A percentile compares a stretch with the other conserved stretches of the same genome.
Conservation (phyloP, 2,888 invertebrate species). For the Prenolepis imparis region DNA sequence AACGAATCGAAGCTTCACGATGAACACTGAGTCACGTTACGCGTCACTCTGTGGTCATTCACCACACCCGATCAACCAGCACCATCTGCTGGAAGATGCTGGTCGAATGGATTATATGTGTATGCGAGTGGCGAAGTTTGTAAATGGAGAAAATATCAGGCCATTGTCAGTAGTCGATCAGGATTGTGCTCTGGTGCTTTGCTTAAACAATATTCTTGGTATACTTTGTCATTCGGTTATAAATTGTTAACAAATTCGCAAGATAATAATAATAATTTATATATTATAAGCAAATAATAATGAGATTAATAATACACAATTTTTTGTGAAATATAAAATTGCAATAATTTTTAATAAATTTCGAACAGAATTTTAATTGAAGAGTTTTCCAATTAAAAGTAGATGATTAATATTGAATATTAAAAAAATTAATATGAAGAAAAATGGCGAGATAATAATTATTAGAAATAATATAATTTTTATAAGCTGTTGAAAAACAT, state of each 20-base stretch:
- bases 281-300: background rate
- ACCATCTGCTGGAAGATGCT: slow-evolving; percentile 65
- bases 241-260: background rate
- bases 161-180: slow-evolving; percentile 5
- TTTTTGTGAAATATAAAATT: background rate
- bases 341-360: background rate
- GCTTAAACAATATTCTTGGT: background rate
- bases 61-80: slow-evolving; percentile 77
- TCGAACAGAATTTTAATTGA: background rate
- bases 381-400: background rate
- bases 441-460: background rate
- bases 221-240: background rate
- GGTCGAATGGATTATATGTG: background rate
- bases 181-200: background rate
- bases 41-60: slow-evolving; percentile 75
- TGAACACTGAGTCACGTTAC: slow-evolving; percentile 74
- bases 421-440: background rate
- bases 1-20: slow-evolving; percentile 43
- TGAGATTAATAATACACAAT: background rate
- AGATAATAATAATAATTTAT: background rate
- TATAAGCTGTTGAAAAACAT: background rate
- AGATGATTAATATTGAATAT: background rate
- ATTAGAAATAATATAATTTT: slow-evolving; percentile 6
- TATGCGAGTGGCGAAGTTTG: background rate
- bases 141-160: slow-evolving; percentile 20